Percentiles rank a stretch among this genome's conserved stretches.
Evolutionary conservation across 2,888 invertebrate species (phyloP).

Genomic region (Volucella zonaria): DNA sequence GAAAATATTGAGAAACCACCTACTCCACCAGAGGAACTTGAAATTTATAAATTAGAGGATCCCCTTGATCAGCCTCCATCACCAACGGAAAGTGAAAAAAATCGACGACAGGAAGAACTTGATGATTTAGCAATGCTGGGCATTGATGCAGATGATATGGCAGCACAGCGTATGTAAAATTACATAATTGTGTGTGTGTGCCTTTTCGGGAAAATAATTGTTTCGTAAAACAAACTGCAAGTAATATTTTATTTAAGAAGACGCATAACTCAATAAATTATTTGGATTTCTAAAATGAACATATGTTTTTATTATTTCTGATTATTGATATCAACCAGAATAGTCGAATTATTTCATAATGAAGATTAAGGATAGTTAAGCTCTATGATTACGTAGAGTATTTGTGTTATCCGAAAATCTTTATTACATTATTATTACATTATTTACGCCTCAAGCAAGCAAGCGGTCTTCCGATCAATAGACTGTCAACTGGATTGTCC

Average conservation of each 20-base stretch:
- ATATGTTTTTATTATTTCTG: neutral
- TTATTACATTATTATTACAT: no score
- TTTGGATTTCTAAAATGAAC: constrained; percentile 29
- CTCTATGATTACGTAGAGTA: no score
- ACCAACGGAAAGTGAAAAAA: constrained; percentile 82
- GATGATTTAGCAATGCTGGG: constrained; percentile 93
- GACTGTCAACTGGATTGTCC: no score
- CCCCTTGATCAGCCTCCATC: constrained; percentile 79
- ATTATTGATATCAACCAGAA: no score
- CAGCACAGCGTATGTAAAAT: constrained; percentile 82
- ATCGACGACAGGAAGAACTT: constrained; percentile 83
- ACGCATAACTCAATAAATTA: constrained; percentile 28
- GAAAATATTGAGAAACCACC: neutral
- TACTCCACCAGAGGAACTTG: constrained; percentile 20
- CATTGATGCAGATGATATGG: constrained; percentile 90
- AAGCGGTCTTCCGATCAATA: no score
- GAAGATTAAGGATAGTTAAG: no score
- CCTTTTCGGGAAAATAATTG: constrained; percentile 33
- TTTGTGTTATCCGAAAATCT: no score
- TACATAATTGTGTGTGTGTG: constrained; percentile 16
- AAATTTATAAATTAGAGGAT: constrained; percentile 55
- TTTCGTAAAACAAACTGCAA: constrained; percentile 1
- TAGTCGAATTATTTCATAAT: no score
- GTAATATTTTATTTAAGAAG: constrained; percentile 16
- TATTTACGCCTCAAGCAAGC: no score